Base-by-base conservation (phyloP, 2,113 vertebrate genomes). In the Thinocorus orbignyianus region DNA sequence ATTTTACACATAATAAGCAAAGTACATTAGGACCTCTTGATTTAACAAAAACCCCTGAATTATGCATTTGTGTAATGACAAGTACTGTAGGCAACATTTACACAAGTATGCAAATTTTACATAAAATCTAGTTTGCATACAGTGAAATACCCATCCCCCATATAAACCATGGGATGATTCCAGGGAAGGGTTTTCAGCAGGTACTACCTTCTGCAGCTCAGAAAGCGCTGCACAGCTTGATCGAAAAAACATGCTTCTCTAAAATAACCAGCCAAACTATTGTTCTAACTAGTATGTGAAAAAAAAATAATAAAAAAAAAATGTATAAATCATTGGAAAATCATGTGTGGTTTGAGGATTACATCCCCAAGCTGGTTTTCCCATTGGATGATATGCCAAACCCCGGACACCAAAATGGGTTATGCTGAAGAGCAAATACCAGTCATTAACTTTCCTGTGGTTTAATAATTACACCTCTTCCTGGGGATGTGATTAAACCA, bases 381-480 rank as follows among this genome's bases (percentile, higher is more conserved):
- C 91, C 92, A 92, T 66, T 81, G 93, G 96, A 87, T 85, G 68
- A 86, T 74, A 93, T 70, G 89, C 97, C 97, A 98, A 97, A 96
- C 88, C 96, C 92, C 26, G 95, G 94, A 97, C 97, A 98, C 96
- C 85, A 55, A 97, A 97, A 97, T 91, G 92, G 95, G 83, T 95
- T 96, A 92, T 65, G 79, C 37, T 94, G 92, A 82, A 84, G 81
- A 97, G 93, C 94, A 96, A 98, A 97, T 90, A 96, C 77, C 94
- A 97, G 90, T 96, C 90, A 97, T 97, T 97, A 98, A 98, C 93
- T 97, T 98, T 96, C 95, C 97, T 96, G 97, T 96, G 97, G 96
- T 97, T 98, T 98, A 97, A 98, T 98, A 98, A 97, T 98, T 97
- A 96, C 83, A 93, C 91, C 83, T 97, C 95, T 97, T 98, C 97